Evolutionary conservation across 2,888 invertebrate genomes (phyloP).

Genomic region (Sinohyriopsis cumingii): DNA sequence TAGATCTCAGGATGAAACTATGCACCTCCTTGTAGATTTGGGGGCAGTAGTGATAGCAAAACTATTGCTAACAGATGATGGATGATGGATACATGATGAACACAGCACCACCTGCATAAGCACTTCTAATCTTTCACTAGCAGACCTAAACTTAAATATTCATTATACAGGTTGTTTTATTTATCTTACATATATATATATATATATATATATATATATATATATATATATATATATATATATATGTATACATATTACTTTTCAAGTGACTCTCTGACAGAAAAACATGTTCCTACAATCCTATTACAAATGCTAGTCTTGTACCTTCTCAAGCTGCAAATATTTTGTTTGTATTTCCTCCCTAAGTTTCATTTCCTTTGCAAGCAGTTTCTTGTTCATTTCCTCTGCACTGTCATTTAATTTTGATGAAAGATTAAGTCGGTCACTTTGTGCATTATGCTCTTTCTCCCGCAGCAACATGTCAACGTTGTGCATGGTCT

Average conservation of each 20-base stretch:
- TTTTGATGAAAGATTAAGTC: slow-evolving; percentile 57
- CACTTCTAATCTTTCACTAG: not conserved
- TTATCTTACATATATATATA: no score
- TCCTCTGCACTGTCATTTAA: slow-evolving; percentile 68
- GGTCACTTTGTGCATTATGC: slow-evolving; percentile 64
- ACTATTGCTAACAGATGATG: no score
- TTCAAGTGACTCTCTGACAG: no score
- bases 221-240: no score
- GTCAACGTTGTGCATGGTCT: slow-evolving; percentile 66
- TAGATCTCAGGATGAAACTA: no score
- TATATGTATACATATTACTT: no score
- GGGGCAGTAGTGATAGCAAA: no score
- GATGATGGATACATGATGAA: no score
- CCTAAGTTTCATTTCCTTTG: slow-evolving; percentile 68
- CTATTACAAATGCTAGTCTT: not conserved
- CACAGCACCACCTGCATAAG: no score
- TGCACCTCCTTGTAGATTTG: no score
- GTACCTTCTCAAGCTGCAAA: slow-evolving; percentile 65
- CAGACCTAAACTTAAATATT: not conserved
- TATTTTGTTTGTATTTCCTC: slow-evolving; percentile 68
- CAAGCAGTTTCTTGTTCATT: slow-evolving; percentile 63
- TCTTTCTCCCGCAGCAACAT: slow-evolving; percentile 66
- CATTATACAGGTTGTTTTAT: not conserved
- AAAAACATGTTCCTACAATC: not conserved
- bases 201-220: no score